Percentiles rank a stretch among this genome's conserved stretches.
phyloP scores from a whole-genome alignment of 1,140 invertebrate genomes.

The Drosophila micromelanica region DNA sequence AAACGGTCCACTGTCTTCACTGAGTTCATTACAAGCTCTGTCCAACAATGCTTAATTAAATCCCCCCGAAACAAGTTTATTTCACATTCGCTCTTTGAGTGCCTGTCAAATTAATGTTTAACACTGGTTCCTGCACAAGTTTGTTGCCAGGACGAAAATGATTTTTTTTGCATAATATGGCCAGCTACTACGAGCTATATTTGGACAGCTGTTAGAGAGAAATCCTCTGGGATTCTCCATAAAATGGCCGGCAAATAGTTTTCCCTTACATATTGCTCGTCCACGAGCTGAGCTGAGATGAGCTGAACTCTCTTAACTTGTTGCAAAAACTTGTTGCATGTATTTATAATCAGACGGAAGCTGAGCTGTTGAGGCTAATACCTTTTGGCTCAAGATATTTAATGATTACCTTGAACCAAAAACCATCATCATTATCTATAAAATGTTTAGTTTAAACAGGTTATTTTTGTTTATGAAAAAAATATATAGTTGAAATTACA shows the following conservation, averaged over 20 bases:
- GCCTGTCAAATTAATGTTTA: constrained; percentile 69
- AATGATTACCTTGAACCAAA: no score
- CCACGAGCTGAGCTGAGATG: background rate
- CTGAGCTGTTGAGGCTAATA: background rate
- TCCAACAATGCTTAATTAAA: constrained; percentile 70
- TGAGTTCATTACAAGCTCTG: constrained; percentile 27
- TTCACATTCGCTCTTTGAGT: constrained; percentile 38
- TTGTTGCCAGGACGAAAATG: constrained; percentile 39
- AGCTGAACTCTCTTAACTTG: constrained; percentile 2
- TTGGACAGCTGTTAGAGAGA: constrained; percentile 31
- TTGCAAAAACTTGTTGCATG: background rate
- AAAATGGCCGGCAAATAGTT: constrained; percentile 4
- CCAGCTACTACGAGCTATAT: constrained; percentile 35
- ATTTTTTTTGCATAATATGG: constrained; percentile 48
- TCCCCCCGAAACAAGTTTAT: constrained; percentile 56
- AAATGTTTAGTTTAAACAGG: no score
- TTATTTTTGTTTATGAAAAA: no score
- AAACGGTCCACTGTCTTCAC: constrained; percentile 1
- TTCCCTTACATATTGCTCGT: background rate
- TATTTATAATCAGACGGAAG: background rate
- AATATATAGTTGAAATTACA: no score
- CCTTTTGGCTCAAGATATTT: background rate
- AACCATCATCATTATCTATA: no score
- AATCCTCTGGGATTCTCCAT: constrained; percentile 8
- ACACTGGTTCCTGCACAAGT: constrained; percentile 46